phyloP scores from a whole-genome alignment of 2,888 invertebrate genomes.

The Periphyllus acericola region DNA sequence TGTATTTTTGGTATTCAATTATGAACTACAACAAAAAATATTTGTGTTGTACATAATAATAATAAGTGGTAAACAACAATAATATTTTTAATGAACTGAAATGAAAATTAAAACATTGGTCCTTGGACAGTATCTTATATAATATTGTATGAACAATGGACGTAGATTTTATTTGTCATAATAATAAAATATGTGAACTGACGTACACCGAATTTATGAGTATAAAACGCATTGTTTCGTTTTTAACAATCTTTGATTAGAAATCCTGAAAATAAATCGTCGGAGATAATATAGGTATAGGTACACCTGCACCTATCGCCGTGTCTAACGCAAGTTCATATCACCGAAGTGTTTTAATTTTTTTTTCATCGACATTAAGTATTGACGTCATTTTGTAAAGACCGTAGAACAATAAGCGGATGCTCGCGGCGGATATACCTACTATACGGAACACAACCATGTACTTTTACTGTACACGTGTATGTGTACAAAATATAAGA shows the following conservation, averaged over 20 bases:
- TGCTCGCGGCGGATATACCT: not conserved
- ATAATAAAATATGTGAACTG: not conserved
- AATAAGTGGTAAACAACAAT: not conserved
- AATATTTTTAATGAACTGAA: not conserved
- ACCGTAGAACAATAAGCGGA: not conserved
- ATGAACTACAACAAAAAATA: not conserved
- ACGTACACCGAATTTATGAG: not conserved
- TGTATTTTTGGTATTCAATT: not conserved
- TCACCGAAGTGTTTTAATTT: too few relatives aligned
- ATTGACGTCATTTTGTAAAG: not conserved
- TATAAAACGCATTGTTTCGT: too few relatives aligned
- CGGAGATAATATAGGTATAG: too few relatives aligned
- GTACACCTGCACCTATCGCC: too few relatives aligned
- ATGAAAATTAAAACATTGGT: not conserved
- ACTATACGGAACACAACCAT: not conserved
- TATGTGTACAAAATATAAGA: slow-evolving; percentile 5
- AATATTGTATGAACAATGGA: not conserved
- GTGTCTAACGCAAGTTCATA: too few relatives aligned
- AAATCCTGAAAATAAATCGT: too few relatives aligned
- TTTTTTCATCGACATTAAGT: not conserved
- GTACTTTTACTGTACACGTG: not conserved
- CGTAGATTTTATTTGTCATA: not conserved
- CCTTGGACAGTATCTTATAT: not conserved
- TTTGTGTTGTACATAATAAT: not conserved
- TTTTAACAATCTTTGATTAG: too few relatives aligned